Percentiles rank a stretch among this genome's conserved stretches.
These are phyloP conservation scores for Cephalophus harveyi DNA, from an alignment of 2,113 vertebrate species.

Conservation along the genomic window DNA sequence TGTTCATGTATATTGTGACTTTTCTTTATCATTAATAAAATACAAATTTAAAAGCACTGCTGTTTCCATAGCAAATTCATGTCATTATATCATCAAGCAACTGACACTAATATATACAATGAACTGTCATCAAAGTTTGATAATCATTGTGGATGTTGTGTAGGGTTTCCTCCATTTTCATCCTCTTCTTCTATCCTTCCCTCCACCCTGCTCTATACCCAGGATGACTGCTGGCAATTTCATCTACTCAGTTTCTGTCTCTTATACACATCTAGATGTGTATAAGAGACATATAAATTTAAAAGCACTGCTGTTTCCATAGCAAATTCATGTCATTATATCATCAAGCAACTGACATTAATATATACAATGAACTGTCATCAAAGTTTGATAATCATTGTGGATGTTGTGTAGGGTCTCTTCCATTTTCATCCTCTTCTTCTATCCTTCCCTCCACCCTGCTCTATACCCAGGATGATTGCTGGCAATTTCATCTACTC, in stretches of 20 bases:
- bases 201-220: background rate
- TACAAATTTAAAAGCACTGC: background rate
- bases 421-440: background rate
- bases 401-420: background rate
- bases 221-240: background rate
- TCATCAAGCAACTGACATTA: background rate
- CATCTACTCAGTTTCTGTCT: background rate
- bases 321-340: background rate
- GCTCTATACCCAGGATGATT: background rate
- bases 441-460: background rate
- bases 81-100: background rate
- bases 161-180: background rate
- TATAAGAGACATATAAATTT: too few species aligned
- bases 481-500: background rate
- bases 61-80: background rate
- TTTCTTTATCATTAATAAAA: background rate
- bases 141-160: background rate
- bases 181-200: background rate
- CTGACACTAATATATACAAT: background rate
- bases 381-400: background rate
- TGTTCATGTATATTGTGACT: background rate
- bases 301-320: background rate
- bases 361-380: background rate
- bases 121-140: background rate
- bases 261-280: too few species aligned